These are phyloP conservation scores for Pollachius pollachius DNA, from an alignment of 2,113 vertebrate species.

Conservation along the genomic window DNA sequence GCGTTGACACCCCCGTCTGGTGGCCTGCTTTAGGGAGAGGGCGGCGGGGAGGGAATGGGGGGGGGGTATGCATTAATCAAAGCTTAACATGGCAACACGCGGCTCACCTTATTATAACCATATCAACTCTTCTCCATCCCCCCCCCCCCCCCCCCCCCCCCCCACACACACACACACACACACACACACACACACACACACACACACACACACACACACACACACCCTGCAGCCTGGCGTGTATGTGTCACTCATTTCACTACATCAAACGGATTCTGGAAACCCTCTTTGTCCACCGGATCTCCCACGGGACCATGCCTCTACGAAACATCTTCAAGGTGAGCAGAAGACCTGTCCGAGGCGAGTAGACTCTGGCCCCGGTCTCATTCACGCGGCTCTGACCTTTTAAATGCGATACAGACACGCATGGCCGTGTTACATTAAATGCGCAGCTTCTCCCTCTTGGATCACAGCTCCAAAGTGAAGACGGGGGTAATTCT, in stretches of 20 bases:
- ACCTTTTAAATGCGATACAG: too few relatives aligned
- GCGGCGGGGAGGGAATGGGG: not conserved
- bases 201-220: too few relatives aligned
- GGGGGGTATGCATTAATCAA: constrained; percentile 16
- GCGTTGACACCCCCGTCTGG: too few relatives aligned
- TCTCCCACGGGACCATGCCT: constrained; percentile 91
- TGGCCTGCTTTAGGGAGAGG: not conserved
- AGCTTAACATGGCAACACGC: constrained; percentile 24
- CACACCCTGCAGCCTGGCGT: constrained; percentile 76
- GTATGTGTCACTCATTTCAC: constrained; percentile 88
- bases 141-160: too few relatives aligned
- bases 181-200: too few relatives aligned
- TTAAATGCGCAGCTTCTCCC: too few relatives aligned
- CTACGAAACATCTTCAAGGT: constrained; percentile 91
- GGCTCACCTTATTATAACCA: too few relatives aligned
- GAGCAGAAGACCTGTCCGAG: constrained; percentile 1
- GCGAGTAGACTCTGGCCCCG: constrained; percentile 1
- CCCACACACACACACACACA: too few relatives aligned
- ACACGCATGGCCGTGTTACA: too few relatives aligned
- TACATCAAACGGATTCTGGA: constrained; percentile 88
- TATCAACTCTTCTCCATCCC: too few relatives aligned
- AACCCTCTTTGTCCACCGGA: constrained; percentile 87
- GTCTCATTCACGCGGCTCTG: too few relatives aligned
- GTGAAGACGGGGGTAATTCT: not conserved
- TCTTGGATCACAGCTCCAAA: too few relatives aligned